A percentile compares a stretch with the other conserved stretches of the same genome.
Conservation (phyloP, 1,140 invertebrate genomes). For the Danaus melanippus region DNA sequence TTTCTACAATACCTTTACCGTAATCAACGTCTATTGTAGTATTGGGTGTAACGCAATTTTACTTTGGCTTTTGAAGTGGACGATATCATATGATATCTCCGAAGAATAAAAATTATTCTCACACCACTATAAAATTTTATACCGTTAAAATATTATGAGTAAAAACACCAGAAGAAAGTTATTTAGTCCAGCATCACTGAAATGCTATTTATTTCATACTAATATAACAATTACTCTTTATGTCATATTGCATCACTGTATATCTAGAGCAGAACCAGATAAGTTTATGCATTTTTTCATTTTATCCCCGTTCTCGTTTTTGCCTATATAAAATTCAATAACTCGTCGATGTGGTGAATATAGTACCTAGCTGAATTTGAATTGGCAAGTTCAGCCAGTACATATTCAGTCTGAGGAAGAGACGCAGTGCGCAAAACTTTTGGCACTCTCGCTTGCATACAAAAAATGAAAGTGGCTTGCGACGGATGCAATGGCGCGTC, state of each 20-base stretch:
- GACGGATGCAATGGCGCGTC: constrained; percentile 43
- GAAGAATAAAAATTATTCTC: too few species aligned
- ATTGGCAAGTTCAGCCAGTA: constrained; percentile 63
- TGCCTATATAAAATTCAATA: constrained; percentile 41
- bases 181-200: neutral
- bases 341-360: constrained; percentile 40
- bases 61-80: too few species aligned
- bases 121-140: too few species aligned
- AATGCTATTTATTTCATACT: constrained; percentile 1
- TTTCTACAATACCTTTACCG: too few species aligned
- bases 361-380: constrained; percentile 51
- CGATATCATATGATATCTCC: too few species aligned
- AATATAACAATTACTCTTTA: too few species aligned
- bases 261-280: too few species aligned
- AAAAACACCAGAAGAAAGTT: neutral
- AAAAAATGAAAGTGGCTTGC: constrained; percentile 64
- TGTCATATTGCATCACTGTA: too few species aligned
- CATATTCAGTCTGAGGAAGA: constrained; percentile 58
- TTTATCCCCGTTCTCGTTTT: constrained; percentile 11
- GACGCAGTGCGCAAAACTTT: constrained; percentile 70
- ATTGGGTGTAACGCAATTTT: too few species aligned
- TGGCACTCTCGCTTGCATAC: constrained; percentile 68
- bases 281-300: neutral
- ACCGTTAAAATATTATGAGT: too few species aligned
- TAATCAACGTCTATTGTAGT: too few species aligned